A percentile compares a stretch with the other conserved stretches of the same genome.
Evolutionary conservation across 2,797 vertebrate genomes (phyloP).

Genomic region (Eidolon dupreanum): DNA sequence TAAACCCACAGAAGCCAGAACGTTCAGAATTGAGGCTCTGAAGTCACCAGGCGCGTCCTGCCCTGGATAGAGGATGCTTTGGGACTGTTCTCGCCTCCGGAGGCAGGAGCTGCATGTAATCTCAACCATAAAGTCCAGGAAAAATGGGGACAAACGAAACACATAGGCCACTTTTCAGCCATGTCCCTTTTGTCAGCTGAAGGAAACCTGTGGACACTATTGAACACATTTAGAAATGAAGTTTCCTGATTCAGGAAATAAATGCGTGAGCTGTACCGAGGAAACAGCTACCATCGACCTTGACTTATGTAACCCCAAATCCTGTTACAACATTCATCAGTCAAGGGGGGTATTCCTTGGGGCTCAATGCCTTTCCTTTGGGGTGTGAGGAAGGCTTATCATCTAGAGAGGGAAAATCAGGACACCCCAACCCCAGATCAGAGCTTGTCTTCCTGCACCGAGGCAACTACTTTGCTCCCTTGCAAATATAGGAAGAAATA

Average conservation of each 20-base stretch:
- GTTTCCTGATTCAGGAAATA: constrained; percentile 67
- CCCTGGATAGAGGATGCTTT: neutral
- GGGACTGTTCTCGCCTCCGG: neutral
- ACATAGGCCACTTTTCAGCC: neutral
- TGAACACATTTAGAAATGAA: neutral
- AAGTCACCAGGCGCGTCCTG: constrained; percentile 26
- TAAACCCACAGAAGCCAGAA: constrained; percentile 39
- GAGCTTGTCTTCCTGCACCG: fast-evolving
- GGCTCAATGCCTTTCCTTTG: neutral
- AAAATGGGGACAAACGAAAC: neutral
- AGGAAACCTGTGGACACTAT: neutral
- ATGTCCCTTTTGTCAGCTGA: constrained; percentile 30
- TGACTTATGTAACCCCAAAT: neutral
- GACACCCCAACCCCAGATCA: too few relatives aligned
- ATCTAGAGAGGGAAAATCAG: neutral
- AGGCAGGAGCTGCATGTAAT: neutral
- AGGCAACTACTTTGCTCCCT: neutral
- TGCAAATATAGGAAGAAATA: neutral
- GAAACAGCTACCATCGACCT: neutral
- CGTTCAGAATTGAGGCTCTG: constrained; percentile 4
- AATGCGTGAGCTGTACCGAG: neutral
- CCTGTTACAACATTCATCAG: neutral
- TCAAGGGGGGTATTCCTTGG: too few relatives aligned
- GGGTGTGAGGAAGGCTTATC: neutral
- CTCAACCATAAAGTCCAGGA: neutral